A percentile compares a stretch with the other conserved stretches of the same genome.
phyloP scores from a whole-genome alignment of 2,888 invertebrate species.

The Chymomyza caudatula region DNA sequence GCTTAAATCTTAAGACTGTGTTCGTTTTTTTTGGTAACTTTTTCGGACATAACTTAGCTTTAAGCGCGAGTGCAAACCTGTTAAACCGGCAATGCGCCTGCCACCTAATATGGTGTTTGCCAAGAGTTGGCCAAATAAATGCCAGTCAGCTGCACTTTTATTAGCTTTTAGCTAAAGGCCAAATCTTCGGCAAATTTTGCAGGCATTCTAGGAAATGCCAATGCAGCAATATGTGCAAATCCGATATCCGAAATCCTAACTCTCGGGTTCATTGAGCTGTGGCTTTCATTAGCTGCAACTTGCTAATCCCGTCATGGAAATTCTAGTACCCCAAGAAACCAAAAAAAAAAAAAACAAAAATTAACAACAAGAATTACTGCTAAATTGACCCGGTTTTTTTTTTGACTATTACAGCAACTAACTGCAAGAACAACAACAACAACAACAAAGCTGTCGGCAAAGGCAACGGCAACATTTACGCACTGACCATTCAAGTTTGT shows the following conservation, averaged over 20 bases:
- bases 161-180: conserved; percentile 49
- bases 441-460: background rate
- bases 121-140: conserved; percentile 18
- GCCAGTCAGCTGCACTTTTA: background rate
- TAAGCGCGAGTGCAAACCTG: conserved; percentile 50
- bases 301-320: background rate
- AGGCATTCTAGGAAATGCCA: conserved; percentile 18
- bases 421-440: background rate
- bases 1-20: conserved; percentile 28
- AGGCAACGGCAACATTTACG: conserved; percentile 1
- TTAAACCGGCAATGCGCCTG: conserved; percentile 56
- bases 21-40: conserved; percentile 12
- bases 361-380: conserved; percentile 22
- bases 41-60: conserved; percentile 33
- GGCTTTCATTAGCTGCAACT: conserved; percentile 30
- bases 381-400: conserved; percentile 42
- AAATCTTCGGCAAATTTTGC: conserved; percentile 25
- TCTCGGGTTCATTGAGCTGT: conserved; percentile 38
- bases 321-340: background rate
- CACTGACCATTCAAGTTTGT: conserved; percentile 1
- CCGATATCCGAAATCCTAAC: background rate
- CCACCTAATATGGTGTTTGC: conserved; percentile 44
- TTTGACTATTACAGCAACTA: conserved; percentile 6
- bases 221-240: background rate
- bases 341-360: background rate